These are phyloP conservation scores for Euura saliciscinereae DNA, from an alignment of 1,140 invertebrate genomes.

Conservation along the genomic window DNA sequence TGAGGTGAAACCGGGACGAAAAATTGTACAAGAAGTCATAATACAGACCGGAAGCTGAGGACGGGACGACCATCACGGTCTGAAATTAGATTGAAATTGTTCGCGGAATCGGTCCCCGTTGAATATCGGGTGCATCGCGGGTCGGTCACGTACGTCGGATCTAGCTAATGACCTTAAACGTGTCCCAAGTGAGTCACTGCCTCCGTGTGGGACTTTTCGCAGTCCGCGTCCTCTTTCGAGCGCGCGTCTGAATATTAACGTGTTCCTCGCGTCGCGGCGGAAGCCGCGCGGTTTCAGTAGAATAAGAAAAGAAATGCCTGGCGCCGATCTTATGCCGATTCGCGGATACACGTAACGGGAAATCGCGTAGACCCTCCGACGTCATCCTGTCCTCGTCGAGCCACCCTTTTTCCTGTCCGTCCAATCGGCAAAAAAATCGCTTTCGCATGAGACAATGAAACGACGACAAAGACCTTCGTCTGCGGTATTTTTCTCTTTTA, in stretches of 20 bases:
- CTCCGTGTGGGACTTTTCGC: background rate
- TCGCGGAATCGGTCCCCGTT: background rate
- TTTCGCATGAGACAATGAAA: too few species aligned
- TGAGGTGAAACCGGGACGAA: too few species aligned
- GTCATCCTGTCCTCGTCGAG: too few species aligned
- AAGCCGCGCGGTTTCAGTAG: too few species aligned
- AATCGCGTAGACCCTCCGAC: background rate
- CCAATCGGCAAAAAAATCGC: too few species aligned
- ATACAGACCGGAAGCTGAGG: too few species aligned
- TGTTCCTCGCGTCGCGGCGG: background rate
- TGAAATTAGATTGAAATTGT: constrained; percentile 7
- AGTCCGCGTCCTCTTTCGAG: background rate
- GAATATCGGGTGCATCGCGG: background rate
- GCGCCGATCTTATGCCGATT: background rate
- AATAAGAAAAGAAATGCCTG: background rate
- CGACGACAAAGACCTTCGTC: too few species aligned
- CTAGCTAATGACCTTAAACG: constrained; percentile 5
- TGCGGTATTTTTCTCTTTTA: too few species aligned
- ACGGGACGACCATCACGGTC: background rate
- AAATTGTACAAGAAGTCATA: too few species aligned
- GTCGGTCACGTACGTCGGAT: constrained; percentile 1
- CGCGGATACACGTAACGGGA: background rate
- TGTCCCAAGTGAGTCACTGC: constrained; percentile 1
- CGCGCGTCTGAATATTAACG: background rate
- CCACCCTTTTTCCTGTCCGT: too few species aligned